Percentiles rank a stretch among this genome's conserved stretches.
Evolutionary conservation across 1,140 invertebrate genomes (phyloP).

Genomic region (Muscidifurax raptorellus): DNA sequence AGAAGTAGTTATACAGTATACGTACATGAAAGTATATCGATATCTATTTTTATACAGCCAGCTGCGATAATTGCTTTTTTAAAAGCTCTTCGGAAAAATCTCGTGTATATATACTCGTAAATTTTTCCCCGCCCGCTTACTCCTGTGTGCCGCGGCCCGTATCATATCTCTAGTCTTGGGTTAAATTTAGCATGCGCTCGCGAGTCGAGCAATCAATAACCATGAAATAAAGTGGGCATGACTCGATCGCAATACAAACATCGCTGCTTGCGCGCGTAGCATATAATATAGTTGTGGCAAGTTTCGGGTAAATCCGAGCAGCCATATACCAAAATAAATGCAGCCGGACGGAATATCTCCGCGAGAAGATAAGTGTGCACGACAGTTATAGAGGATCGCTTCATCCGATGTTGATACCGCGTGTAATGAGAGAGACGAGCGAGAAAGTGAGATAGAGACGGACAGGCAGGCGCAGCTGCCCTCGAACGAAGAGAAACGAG

Average conservation of each 20-base stretch:
- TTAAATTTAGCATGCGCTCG: background rate
- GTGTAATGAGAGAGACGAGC: conserved; percentile 18
- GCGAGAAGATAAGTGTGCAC: conserved; percentile 23
- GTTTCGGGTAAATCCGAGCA: background rate
- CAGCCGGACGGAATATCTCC: conserved; percentile 16
- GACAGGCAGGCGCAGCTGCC: conserved; percentile 38
- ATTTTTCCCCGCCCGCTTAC: no score
- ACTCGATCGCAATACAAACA: background rate
- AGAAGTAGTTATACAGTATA: no score
- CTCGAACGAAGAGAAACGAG: conserved; percentile 30
- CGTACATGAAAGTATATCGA: background rate
- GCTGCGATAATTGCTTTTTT: background rate
- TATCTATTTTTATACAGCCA: background rate
- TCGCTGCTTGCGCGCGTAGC: background rate
- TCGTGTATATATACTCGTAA: background rate
- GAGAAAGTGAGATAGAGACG: no score
- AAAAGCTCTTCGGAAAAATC: background rate
- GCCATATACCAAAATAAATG: conserved; percentile 29
- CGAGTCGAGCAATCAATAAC: background rate
- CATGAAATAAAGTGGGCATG: background rate
- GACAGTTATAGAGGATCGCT: conserved; percentile 45
- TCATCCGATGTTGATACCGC: conserved; percentile 43
- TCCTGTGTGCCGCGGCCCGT: no score
- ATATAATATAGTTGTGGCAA: background rate
- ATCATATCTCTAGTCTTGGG: no score